Conservation (phyloP, 2,797 vertebrate genomes). For the Tragelaphus eurycerus region DNA sequence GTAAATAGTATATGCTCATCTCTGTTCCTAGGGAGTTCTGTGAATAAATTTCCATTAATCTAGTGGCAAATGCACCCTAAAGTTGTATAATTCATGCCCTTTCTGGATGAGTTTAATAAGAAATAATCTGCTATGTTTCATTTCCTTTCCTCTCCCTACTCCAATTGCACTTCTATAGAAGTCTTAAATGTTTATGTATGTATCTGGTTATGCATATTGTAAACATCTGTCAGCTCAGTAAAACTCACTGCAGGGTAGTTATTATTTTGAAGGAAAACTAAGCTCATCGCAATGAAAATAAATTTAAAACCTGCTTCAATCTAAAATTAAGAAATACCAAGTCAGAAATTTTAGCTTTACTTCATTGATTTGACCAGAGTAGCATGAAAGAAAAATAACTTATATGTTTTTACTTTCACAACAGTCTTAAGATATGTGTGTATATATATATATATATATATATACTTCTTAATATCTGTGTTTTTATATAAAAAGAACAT, state of each 20-base stretch:
- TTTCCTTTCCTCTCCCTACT: slow-evolving; percentile 18
- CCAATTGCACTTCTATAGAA: not conserved
- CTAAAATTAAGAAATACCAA: slow-evolving; percentile 38
- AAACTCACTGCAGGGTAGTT: not conserved
- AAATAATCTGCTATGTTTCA: slow-evolving; percentile 50
- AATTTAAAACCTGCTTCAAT: slow-evolving; percentile 37
- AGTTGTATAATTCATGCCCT: slow-evolving; percentile 48
- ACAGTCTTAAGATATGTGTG: not conserved
- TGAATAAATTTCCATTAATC: slow-evolving; percentile 72
- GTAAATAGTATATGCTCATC: slow-evolving; percentile 50
- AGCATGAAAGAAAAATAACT: not conserved
- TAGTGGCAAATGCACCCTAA: slow-evolving; percentile 27
- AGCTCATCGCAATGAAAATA: slow-evolving; percentile 24
- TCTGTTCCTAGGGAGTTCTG: slow-evolving; percentile 52
- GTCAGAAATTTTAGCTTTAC: slow-evolving; percentile 4
- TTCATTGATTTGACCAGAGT: not conserved
- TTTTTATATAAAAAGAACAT: not conserved
- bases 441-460: not conserved
- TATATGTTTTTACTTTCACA: not conserved
- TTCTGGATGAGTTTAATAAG: slow-evolving; percentile 46
- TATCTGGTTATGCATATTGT: slow-evolving; percentile 43
- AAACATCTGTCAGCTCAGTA: slow-evolving; percentile 54
- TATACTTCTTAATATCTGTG: not conserved
- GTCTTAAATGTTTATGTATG: slow-evolving; percentile 53
- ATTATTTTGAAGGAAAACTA: slow-evolving; percentile 45